Evolutionary conservation across 2,888 invertebrate genomes (phyloP).

Genomic region (Zelleria hepariella): DNA sequence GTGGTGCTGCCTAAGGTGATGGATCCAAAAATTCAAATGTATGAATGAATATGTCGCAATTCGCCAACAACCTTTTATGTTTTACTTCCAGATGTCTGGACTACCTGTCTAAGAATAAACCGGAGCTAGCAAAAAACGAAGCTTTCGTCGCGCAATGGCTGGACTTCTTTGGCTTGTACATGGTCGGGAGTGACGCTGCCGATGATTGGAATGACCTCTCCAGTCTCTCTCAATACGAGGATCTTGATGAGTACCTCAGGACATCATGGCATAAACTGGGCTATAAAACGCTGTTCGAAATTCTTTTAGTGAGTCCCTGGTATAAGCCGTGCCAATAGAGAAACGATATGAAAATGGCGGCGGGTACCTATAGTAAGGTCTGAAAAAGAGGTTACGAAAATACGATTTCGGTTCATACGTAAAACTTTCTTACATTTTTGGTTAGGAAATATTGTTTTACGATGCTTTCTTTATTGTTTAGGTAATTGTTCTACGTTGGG

Average conservation of each 20-base stretch:
- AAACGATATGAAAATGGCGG: too few species aligned
- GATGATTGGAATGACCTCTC: conserved; percentile 8
- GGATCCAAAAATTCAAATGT: too few species aligned
- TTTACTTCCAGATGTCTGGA: conserved; percentile 6
- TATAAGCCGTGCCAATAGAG: too few species aligned
- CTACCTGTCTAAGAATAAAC: conserved; percentile 1
- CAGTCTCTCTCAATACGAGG: conserved; percentile 3
- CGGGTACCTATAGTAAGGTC: too few species aligned
- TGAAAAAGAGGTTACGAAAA: too few species aligned
- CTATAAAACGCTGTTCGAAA: conserved; percentile 13
- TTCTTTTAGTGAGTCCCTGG: conserved; percentile 11
- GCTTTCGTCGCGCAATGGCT: conserved; percentile 4
- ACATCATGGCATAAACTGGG: conserved; percentile 11
- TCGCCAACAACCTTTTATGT: background rate
- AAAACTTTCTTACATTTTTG: too few species aligned
- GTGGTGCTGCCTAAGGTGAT: too few species aligned
- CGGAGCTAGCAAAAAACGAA: conserved; percentile 2
- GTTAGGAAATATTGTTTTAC: too few species aligned
- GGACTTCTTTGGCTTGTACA: background rate
- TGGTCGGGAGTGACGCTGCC: conserved; percentile 2
- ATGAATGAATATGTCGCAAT: too few species aligned
- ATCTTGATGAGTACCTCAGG: conserved; percentile 3
- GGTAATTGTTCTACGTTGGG: too few species aligned
- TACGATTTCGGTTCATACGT: too few species aligned
- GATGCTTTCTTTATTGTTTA: too few species aligned